These are phyloP conservation scores for Pseudomyrmex flavicornis DNA, from an alignment of 1,140 invertebrate genomes.

Conservation along the genomic window DNA sequence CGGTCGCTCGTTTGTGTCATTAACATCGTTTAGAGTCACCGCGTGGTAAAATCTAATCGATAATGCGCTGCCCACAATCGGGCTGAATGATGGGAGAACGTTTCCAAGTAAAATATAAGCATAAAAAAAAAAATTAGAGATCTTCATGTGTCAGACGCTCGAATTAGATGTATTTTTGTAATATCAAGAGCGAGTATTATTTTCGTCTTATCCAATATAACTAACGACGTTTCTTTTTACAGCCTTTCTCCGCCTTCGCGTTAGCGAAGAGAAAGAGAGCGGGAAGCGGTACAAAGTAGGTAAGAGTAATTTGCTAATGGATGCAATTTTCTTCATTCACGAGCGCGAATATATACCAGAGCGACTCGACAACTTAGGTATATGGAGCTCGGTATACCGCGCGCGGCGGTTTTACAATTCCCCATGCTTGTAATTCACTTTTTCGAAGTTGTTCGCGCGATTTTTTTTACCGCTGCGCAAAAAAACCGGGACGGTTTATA, in stretches of 20 bases:
- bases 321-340: constrained; percentile 67
- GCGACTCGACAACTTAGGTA: background rate
- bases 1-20: constrained; percentile 42
- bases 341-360: background rate
- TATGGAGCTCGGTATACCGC: background rate
- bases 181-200: constrained; percentile 11
- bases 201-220: constrained; percentile 62
- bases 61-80: background rate
- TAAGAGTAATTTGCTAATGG: constrained; percentile 71
- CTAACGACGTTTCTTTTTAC: constrained; percentile 57
- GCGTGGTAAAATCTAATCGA: constrained; percentile 15
- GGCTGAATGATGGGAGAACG: background rate
- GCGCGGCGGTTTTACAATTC: constrained; percentile 34
- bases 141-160: constrained; percentile 1
- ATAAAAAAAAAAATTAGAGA: background rate
- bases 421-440: constrained; percentile 45
- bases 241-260: constrained; percentile 28
- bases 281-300: constrained; percentile 48
- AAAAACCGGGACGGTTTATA: background rate
- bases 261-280: background rate
- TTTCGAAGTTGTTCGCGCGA: constrained; percentile 43
- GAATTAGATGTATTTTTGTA: constrained; percentile 49
- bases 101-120: constrained; percentile 20
- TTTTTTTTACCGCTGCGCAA: background rate
- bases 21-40: constrained; percentile 26